Evolutionary conservation across 2,888 invertebrate genomes (phyloP).

Genomic region (Agrypnus murinus): DNA sequence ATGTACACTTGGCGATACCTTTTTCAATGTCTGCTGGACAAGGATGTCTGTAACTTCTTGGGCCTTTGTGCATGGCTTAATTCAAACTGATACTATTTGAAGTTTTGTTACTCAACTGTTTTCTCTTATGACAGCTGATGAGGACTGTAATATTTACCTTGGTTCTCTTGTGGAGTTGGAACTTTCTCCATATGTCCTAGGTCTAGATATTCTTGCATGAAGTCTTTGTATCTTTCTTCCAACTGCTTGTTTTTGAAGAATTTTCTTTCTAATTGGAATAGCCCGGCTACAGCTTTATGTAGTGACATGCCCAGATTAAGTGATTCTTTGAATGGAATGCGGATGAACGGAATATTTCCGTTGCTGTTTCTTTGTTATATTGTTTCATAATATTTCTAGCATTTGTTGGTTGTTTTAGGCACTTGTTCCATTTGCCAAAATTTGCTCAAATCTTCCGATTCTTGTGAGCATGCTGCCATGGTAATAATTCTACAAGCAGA

Average conservation of each 20-base stretch:
- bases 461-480: background rate
- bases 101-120: background rate
- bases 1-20: background rate
- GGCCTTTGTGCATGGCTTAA: background rate
- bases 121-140: background rate
- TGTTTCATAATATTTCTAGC: background rate
- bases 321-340: background rate
- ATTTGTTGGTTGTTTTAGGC: background rate
- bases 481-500: background rate
- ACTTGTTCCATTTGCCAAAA: background rate
- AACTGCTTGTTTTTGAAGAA: background rate
- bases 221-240: background rate
- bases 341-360: background rate
- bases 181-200: background rate
- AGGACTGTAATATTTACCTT: background rate
- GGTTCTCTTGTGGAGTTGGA: background rate
- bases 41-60: background rate
- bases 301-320: background rate
- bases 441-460: background rate
- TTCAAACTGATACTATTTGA: background rate
- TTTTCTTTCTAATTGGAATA: too few species aligned
- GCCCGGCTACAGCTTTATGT: background rate
- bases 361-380: background rate
- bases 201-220: background rate
- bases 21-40: background rate